Evolutionary conservation across 2,113 vertebrate genomes (phyloP), one percentile per base, ranked within the genome.

Genomic region (Trogon surrucura): DNA sequence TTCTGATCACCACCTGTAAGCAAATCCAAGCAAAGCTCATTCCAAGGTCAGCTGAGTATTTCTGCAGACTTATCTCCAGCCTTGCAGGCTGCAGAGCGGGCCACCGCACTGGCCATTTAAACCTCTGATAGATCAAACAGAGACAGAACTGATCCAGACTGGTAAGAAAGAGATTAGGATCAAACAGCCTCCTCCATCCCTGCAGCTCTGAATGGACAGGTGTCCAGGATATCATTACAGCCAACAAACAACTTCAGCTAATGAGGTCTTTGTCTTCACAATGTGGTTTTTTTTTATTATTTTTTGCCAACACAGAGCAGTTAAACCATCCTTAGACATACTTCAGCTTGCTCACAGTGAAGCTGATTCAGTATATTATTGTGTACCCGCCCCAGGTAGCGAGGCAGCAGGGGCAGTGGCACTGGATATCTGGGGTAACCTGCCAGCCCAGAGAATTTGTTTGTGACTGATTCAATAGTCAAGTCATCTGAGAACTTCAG

Each of bases 31-130:
- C 65, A 74, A 66, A 94, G 88, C 95, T 96, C 92, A 92, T 96
- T 96, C 93, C 92, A 94, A 84, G 95, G 95, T 96, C 95, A 97
- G 95, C 95, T 96, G 96, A 75, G 89, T 93, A 97, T 97, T 96
- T 95, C 74, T 95, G 78, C 85, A 91, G 92, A 95, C 72, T 94
- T 96, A 91, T 93, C 85, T 88, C 80, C 72, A 87, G 95, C 80
- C 93, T 83, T 65, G n/a, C 69, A 69, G 89, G 75, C 89, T 91
- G 74, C 75, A 61, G 89, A 80, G n/a, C 2, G 6, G 75, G 65
- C 85, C 57, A 29, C n/a, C 5, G 1, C 9, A 3, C 61, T 71
- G 90, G 69, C 85, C 93, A 79, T 93, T 94, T 71, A 91, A 95
- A 88, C 57, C 85, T 92, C 70, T 6, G 3, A 14, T 14, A 90